A percentile compares a stretch with the other conserved stretches of the same genome.
Evolutionary conservation across 2,113 vertebrate species (phyloP).

Genomic region (Channa maculata): DNA sequence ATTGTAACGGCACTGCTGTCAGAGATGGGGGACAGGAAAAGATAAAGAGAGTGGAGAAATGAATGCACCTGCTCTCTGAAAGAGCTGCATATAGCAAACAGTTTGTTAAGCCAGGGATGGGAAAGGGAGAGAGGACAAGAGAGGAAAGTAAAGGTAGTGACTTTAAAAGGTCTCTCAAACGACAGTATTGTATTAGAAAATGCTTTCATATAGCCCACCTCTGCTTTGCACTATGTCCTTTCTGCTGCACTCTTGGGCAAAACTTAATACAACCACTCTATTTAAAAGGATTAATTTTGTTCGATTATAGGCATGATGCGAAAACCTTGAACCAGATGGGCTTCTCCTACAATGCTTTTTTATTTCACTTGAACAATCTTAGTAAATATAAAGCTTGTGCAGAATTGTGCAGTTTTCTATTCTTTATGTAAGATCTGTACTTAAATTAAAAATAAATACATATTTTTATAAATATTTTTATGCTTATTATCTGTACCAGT

Average conservation of each 20-base stretch:
- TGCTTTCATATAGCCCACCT: slow-evolving; percentile 8
- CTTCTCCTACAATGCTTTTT: not conserved
- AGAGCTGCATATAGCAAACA: not conserved
- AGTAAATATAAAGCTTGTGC: not conserved
- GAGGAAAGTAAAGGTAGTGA: not conserved
- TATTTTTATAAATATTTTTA: too few species aligned
- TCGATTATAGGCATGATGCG: too few species aligned
- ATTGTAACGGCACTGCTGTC: slow-evolving; percentile 47
- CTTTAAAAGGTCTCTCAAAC: slow-evolving; percentile 20
- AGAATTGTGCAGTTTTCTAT: not conserved
- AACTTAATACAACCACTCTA: not conserved
- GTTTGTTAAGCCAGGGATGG: slow-evolving; percentile 2
- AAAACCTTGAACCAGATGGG: not conserved
- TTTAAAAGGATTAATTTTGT: slow-evolving; percentile 13
- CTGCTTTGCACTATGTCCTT: slow-evolving; percentile 15
- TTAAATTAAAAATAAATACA: too few species aligned
- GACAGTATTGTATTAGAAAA: slow-evolving; percentile 10
- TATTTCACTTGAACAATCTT: not conserved
- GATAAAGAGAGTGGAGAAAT: slow-evolving; percentile 38
- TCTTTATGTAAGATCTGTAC: not conserved
- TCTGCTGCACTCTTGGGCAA: not conserved
- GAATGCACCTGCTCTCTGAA: slow-evolving; percentile 13
- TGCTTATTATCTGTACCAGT: too few species aligned
- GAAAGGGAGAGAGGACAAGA: not conserved
- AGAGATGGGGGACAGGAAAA: slow-evolving; percentile 14